Conservation (phyloP, 2,113 vertebrate species). For the Ifrita kowaldi region DNA sequence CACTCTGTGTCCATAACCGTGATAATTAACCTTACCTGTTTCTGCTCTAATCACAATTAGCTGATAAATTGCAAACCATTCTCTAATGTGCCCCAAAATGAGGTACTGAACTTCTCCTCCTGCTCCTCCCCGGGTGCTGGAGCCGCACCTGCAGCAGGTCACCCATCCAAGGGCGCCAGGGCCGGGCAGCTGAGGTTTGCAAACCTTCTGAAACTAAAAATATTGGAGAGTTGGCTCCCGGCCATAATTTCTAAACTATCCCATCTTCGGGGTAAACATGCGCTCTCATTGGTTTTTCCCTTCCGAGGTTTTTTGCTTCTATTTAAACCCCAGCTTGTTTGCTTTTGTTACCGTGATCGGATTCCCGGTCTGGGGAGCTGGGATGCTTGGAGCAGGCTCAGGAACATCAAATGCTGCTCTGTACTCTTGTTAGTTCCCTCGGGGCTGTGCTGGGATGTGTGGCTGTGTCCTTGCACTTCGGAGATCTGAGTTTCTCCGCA, state of each 20-base stretch:
- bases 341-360: background rate
- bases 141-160: background rate
- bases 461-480: background rate
- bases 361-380: background rate
- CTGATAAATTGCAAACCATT: background rate
- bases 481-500: background rate
- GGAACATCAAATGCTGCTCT: background rate
- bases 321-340: slow-evolving; percentile 11
- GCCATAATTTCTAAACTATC: background rate
- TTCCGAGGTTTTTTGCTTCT: slow-evolving; percentile 3
- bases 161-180: fast-evolving
- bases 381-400: background rate
- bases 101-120: background rate
- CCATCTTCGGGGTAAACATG: background rate
- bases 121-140: background rate
- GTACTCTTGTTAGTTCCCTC: background rate
- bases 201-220: background rate
- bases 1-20: background rate
- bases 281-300: background rate
- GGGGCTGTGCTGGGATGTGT: background rate
- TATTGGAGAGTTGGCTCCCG: background rate
- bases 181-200: background rate
- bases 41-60: background rate
- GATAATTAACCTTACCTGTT: background rate
- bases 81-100: fast-evolving